Conservation (phyloP, 2,797 vertebrate genomes). For the Malurus leucopterus region DNA sequence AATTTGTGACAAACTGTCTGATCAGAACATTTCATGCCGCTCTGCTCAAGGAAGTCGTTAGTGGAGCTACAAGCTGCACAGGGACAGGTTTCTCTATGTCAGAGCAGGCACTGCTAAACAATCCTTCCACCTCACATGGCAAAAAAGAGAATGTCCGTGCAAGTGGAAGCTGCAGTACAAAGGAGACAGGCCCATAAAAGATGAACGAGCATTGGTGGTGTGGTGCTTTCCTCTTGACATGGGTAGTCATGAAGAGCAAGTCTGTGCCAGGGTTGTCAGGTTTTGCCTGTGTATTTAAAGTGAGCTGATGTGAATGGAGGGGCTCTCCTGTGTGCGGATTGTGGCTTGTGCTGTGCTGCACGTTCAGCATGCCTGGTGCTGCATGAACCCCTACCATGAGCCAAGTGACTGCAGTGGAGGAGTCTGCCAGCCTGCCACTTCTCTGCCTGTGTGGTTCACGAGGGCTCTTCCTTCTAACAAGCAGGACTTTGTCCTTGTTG, state of each 20-base stretch:
- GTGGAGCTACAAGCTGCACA: neutral
- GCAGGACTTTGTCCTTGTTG: neutral
- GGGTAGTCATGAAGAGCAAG: neutral
- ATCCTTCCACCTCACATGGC: neutral
- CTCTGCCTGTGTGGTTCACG: neutral
- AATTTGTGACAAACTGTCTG: neutral
- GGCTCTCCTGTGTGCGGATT: neutral
- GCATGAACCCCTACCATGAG: accelerated
- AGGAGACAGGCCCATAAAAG: neutral
- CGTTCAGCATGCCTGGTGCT: accelerated
- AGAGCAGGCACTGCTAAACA: neutral
- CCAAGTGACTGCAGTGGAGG: neutral
- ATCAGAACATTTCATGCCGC: neutral
- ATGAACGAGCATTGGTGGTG: neutral
- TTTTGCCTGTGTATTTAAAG: neutral
- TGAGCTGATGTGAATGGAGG: neutral
- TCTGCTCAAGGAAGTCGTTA: neutral
- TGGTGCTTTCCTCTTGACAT: accelerated
- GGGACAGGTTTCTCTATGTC: neutral
- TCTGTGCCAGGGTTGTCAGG: neutral
- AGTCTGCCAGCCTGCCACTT: neutral
- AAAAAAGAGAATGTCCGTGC: neutral
- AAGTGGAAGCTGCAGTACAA: neutral
- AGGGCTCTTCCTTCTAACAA: neutral
- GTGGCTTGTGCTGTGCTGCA: neutral